These are phyloP conservation scores for Drosophila affinis DNA, from an alignment of 2,888 invertebrate species.

Conservation along the genomic window DNA sequence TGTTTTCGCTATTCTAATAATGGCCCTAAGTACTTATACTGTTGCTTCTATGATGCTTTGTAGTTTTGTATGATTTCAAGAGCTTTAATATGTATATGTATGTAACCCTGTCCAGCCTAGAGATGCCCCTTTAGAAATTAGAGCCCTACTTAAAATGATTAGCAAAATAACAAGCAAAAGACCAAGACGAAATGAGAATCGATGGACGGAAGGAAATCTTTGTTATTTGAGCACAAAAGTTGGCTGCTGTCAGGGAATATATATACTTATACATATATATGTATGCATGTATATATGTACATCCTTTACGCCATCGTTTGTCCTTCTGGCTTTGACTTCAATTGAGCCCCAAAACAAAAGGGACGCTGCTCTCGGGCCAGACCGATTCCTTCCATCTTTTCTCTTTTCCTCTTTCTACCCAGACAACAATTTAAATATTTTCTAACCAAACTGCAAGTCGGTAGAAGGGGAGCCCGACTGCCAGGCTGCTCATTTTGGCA, in stretches of 20 bases:
- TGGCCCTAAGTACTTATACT: too few relatives aligned
- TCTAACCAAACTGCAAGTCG: slow-evolving; percentile 33
- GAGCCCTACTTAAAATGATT: neutral
- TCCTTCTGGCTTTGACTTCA: slow-evolving; percentile 42
- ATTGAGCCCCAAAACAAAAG: slow-evolving; percentile 57
- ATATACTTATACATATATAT: neutral
- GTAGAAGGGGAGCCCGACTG: neutral
- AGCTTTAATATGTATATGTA: too few relatives aligned
- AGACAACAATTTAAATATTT: slow-evolving; percentile 44
- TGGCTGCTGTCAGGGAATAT: slow-evolving; percentile 6
- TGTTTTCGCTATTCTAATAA: too few relatives aligned
- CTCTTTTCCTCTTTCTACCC: too few relatives aligned
- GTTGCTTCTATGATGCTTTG: too few relatives aligned
- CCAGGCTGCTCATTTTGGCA: slow-evolving; percentile 54
- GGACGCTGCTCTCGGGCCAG: slow-evolving; percentile 11
- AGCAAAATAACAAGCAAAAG: neutral
- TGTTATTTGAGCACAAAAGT: neutral
- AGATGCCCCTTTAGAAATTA: too few relatives aligned
- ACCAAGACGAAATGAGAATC: neutral
- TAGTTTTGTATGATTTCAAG: too few relatives aligned
- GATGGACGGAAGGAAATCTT: neutral
- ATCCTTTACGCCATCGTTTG: slow-evolving; percentile 1
- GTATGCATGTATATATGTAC: neutral
- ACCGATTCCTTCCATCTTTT: slow-evolving; percentile 12
- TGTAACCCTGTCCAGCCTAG: too few relatives aligned